Percentiles rank a stretch among this genome's conserved stretches.
These are phyloP conservation scores for Brenthis daphne DNA, from an alignment of 2,888 invertebrate species.

Conservation along the genomic window DNA sequence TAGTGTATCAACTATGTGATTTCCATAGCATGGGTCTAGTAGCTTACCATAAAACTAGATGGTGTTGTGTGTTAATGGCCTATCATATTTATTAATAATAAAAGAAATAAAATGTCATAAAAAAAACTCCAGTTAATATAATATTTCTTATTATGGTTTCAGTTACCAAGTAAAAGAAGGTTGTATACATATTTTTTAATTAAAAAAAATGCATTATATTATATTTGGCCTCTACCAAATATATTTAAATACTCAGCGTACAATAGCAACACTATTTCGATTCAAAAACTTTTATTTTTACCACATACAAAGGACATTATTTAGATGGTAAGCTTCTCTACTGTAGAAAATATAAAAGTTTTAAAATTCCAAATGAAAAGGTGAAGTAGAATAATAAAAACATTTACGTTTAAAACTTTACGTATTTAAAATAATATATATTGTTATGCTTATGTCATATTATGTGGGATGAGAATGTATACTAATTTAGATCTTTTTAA, in stretches of 20 bases:
- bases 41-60: too few relatives aligned
- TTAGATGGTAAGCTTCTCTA: constrained; percentile 35
- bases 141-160: too few relatives aligned
- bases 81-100: too few relatives aligned
- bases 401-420: constrained; percentile 17
- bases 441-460: too few relatives aligned
- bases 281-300: constrained; percentile 23
- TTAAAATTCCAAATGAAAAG: constrained; percentile 29
- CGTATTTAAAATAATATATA: constrained; percentile 12
- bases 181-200: constrained; percentile 11
- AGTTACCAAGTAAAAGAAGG: too few relatives aligned
- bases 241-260: constrained; percentile 8
- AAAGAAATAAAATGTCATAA: too few relatives aligned
- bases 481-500: too few relatives aligned
- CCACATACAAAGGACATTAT: constrained; percentile 37
- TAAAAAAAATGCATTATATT: background rate
- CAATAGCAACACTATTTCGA: constrained; percentile 16
- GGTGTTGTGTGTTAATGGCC: too few relatives aligned
- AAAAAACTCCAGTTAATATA: too few relatives aligned
- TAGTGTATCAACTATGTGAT: too few relatives aligned
- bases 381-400: constrained; percentile 23
- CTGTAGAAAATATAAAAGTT: constrained; percentile 35
- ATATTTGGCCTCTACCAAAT: constrained; percentile 6
- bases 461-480: too few relatives aligned
- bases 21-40: too few relatives aligned